phyloP scores from a whole-genome alignment of 2,113 vertebrate genomes.

The Amphiprion ocellaris region DNA sequence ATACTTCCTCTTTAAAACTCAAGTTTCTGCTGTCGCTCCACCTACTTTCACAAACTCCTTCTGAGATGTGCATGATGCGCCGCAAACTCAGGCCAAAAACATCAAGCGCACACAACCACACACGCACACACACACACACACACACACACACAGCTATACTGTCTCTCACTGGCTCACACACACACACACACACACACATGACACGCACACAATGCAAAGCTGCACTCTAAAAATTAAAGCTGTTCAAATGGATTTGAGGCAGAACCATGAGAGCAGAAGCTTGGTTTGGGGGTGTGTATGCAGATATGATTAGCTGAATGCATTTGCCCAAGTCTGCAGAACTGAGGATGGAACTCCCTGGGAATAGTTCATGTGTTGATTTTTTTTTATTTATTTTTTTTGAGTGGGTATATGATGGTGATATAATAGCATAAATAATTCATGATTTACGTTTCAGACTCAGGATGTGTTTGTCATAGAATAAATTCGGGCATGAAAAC shows the following conservation, averaged over 20 bases:
- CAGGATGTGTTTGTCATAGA: slow-evolving; percentile 19
- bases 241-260: slow-evolving; percentile 78
- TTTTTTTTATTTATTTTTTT: no score
- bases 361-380: slow-evolving; percentile 32
- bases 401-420: slow-evolving; percentile 8
- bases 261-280: slow-evolving; percentile 68
- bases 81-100: slow-evolving; percentile 27
- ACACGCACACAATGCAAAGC: slow-evolving; percentile 40
- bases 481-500: slow-evolving; percentile 13
- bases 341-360: slow-evolving; percentile 41
- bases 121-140: background rate
- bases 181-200: slow-evolving; percentile 22
- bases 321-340: slow-evolving; percentile 60
- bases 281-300: slow-evolving; percentile 56
- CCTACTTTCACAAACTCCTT: slow-evolving; percentile 67
- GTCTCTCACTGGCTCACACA: background rate
- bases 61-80: slow-evolving; percentile 43
- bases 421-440: slow-evolving; percentile 47
- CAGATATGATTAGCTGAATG: slow-evolving; percentile 68
- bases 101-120: slow-evolving; percentile 7
- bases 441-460: slow-evolving; percentile 31
- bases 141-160: background rate
- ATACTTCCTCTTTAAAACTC: slow-evolving; percentile 59
- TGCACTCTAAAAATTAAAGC: slow-evolving; percentile 74
- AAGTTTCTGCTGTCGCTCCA: slow-evolving; percentile 63